Base-by-base conservation (phyloP, 2,888 invertebrate genomes). In the Odontothrips loti region DNA sequence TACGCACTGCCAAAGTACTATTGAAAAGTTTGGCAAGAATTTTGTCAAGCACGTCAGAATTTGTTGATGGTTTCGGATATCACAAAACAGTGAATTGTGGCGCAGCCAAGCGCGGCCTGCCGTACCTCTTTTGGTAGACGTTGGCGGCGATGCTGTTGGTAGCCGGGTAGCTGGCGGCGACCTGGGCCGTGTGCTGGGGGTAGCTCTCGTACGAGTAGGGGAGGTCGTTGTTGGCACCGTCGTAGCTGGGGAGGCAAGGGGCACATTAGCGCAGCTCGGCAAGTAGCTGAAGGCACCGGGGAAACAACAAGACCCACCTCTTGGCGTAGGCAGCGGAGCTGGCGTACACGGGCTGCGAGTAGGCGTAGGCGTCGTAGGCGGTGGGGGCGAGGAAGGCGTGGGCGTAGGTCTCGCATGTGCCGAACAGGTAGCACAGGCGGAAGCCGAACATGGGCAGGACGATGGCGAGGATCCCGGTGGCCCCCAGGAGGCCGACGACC, bases 391-490 rank as follows among this genome's bases (percentile, higher is more conserved):
- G 83, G 43, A 81, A 82, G 17, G 83, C 81, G 20, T 83, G 80
- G 43, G 79, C n/a, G 34, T 82, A 79, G 75, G 79, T 79, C 63
- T 84, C 84, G 80, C 85, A 85, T 63, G 83, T 84, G 78, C 85
- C 84, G 78, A 85, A 82, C n/a, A 85, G 79, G 34, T 84, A 82
- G 83, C 85, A 85, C 29, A 84, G 79, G 79, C 83, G 82, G 79
- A 84, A 81, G 34, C 85, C 85, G 80, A 85, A 84, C 58, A 84
- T 47, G 11, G 84, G 85, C 80, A 85, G 82, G 47, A 85, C 80
- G 80, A 85, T 80, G 27, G 84, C 82, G 3, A 83, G 82, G 15
- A 85, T 80, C 10, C 84, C 83, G 10, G 84, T 83, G 29, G 85
- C 82, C 0, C 84, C 84, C 9, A 85, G 79, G 20, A 85, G 81